Conservation (phyloP, 2,113 vertebrate genomes). For the Mirounga angustirostris region DNA sequence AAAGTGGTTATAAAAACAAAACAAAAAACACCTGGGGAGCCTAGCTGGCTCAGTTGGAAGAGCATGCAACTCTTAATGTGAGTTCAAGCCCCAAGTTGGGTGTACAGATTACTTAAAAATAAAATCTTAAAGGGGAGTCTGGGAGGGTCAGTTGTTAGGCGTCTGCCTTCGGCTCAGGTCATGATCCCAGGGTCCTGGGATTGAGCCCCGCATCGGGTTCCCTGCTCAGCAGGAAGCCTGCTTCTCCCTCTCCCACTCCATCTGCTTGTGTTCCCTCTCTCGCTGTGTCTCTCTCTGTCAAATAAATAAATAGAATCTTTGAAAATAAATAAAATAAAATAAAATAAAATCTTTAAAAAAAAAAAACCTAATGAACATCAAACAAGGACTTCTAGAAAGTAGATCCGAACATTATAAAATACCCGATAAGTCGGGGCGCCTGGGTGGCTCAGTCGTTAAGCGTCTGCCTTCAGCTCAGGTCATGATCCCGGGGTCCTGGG, state of each 20-base stretch:
- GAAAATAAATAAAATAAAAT: background rate
- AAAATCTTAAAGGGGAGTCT: background rate
- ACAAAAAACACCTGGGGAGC: background rate
- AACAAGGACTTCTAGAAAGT: background rate
- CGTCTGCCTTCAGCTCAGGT: too few species aligned
- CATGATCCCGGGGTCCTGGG: too few species aligned
- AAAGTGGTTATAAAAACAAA: background rate
- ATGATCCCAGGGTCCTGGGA: too few species aligned
- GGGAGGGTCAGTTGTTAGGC: too few species aligned
- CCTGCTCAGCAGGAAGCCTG: too few species aligned
- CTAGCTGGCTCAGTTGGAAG: background rate
- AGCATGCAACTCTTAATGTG: background rate
- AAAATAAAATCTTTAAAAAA: background rate
- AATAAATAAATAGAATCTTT: too few species aligned
- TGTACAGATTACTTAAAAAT: background rate
- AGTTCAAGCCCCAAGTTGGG: background rate
- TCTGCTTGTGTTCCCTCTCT: too few species aligned
- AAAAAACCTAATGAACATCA: background rate
- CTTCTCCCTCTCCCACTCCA: too few species aligned
- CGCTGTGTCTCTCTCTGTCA: too few species aligned
- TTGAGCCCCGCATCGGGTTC: too few species aligned
- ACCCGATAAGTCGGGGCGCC: background rate
- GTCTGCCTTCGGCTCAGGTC: too few species aligned
- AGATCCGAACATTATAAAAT: background rate
- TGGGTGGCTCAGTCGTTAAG: too few species aligned